Evolutionary conservation across 1,140 invertebrate genomes (phyloP).

Genomic region (Meteorus sp.): DNA sequence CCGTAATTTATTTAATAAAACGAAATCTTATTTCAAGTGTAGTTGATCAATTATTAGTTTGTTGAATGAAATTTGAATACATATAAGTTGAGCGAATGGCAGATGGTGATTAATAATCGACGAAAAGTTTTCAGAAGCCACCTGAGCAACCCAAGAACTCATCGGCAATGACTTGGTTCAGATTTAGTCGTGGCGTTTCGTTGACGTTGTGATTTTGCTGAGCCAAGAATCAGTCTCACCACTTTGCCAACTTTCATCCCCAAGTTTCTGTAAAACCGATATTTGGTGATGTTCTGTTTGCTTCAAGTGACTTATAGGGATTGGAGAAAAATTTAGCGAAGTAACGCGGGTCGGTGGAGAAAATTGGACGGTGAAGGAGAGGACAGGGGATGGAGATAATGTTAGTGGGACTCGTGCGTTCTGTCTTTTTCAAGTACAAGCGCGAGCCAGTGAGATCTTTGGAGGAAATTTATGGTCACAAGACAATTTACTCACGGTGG

Average conservation of each 20-base stretch:
- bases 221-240: constrained; percentile 53
- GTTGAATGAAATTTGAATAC: background rate
- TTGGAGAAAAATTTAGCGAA: background rate
- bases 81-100: background rate
- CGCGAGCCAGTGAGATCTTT: too few species aligned
- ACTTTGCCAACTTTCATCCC: constrained; percentile 47
- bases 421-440: too few species aligned
- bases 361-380: background rate
- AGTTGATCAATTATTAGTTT: too few species aligned
- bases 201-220: constrained; percentile 47
- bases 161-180: constrained; percentile 35
- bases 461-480: constrained; percentile 28
- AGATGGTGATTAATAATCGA: constrained; percentile 45
- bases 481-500: constrained; percentile 39
- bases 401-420: too few species aligned
- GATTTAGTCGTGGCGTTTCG: constrained; percentile 51
- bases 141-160: constrained; percentile 49
- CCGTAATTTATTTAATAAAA: too few species aligned
- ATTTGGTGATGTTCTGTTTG: constrained; percentile 2
- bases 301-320: background rate
- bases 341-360: background rate
- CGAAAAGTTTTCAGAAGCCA: constrained; percentile 53
- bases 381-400: too few species aligned
- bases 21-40: too few species aligned
- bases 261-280: constrained; percentile 45